Conservation (phyloP, 2,888 invertebrate genomes). For the Sialis lutaria region DNA sequence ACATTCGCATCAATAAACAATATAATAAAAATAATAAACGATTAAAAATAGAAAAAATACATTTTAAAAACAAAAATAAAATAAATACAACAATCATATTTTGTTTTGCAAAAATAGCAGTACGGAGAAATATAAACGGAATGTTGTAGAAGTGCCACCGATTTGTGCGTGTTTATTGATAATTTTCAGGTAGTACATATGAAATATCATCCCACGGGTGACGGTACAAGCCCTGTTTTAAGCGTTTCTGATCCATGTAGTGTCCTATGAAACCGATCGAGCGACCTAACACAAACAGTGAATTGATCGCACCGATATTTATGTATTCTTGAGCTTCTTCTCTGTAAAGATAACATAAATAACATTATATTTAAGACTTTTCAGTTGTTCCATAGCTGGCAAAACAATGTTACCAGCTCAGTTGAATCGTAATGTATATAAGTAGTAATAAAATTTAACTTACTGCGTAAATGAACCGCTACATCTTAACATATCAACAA, state of each 20-base stretch:
- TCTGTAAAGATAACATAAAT: conserved; percentile 21
- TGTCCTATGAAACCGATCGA: conserved; percentile 98
- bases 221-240: conserved; percentile 97
- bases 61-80: not conserved
- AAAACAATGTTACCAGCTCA: not conserved
- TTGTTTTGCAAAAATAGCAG: no score
- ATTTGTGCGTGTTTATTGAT: conserved; percentile 15
- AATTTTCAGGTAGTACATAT: conserved; percentile 64
- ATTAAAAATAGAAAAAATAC: not conserved
- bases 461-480: conserved; percentile 87
- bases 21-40: not conserved
- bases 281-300: conserved; percentile 92
- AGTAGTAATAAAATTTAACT: conserved; percentile 14
- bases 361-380: no score
- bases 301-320: conserved; percentile 94
- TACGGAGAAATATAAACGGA: not conserved
- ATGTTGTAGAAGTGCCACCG: not conserved
- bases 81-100: not conserved
- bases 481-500: conserved; percentile 90
- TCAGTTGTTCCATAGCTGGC: not conserved
- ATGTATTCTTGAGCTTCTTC: conserved; percentile 98
- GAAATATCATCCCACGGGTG: conserved; percentile 99
- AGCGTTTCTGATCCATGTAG: conserved; percentile 93
- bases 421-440: not conserved
- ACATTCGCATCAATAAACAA: no score